These are phyloP conservation scores for Stenurella melanura DNA, from an alignment of 2,888 invertebrate species.

Conservation along the genomic window DNA sequence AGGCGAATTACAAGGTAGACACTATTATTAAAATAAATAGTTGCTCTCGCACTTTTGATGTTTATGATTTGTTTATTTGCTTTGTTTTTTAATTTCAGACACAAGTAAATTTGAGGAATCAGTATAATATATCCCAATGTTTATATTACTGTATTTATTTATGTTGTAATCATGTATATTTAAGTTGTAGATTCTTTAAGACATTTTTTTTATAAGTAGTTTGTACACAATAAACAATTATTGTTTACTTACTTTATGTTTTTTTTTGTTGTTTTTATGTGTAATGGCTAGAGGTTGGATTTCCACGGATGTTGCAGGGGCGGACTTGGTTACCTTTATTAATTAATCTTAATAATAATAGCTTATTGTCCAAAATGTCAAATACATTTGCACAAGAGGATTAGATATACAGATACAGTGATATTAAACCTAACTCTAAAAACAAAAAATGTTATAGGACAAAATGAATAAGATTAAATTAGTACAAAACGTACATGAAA, in stretches of 20 bases:
- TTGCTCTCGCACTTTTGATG: conserved; percentile 44
- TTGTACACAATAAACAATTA: conserved; percentile 64
- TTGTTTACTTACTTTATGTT: conserved; percentile 62
- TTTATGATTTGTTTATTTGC: conserved; percentile 67
- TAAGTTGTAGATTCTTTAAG: conserved; percentile 71
- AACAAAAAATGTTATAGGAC: no score
- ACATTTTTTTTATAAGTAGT: conserved; percentile 39
- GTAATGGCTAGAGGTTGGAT: no score
- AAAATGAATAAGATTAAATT: no score
- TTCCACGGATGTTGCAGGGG: no score
- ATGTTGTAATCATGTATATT: conserved; percentile 24
- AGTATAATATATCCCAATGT: conserved; percentile 45
- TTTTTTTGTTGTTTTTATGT: conserved; percentile 64
- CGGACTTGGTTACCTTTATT: no score
- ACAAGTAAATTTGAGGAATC: conserved; percentile 59
- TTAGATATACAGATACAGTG: no score
- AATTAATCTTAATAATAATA: no score
- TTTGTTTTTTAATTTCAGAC: conserved; percentile 75
- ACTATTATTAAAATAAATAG: not conserved
- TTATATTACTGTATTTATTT: conserved; percentile 49
- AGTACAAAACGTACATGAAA: no score
- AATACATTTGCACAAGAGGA: no score
- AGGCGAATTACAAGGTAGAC: conserved; percentile 95
- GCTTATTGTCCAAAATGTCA: no score
- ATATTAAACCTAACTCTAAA: no score